Evolutionary conservation across 2,113 vertebrate genomes (phyloP), one percentile per base, ranked within the genome.

Genomic region (Scomber colias): DNA sequence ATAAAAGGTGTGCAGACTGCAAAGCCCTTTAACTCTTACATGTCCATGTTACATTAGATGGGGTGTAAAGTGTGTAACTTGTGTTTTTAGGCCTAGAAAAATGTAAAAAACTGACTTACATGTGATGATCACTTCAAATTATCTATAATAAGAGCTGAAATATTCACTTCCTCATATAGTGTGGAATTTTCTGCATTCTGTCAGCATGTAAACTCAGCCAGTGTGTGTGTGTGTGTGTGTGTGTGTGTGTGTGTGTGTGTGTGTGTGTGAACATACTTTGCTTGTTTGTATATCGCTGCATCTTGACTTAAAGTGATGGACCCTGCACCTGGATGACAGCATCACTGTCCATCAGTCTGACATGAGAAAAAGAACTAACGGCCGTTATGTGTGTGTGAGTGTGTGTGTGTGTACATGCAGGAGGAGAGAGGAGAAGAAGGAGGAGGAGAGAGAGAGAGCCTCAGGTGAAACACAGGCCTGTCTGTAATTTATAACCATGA

Each of bases 401-500:
- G 24, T 13, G 10, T 63, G 73, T 24, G 71, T 78, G 87, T 77
- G 83, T 81, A 95, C 95, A 95, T 94, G 83, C 61, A 53, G 60
- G 19, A 48, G 67, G 35, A 7, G 35, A 40, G 35, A 50, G 64
- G 9, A 51, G 31, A 21, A n/a, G 14, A 64, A 40, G 15, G 24
- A 48, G 56, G 30, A 61, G 77, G 62, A 71, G 64, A 21, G 59
- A 79, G 77, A 71, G 94, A 94, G 93, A 45, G 97, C 97, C 97
- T 96, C 96, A 96, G 96, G 97, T 99, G 95, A 97, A 97, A 97
- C 96, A 95, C 95, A 94, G 94, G 93, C 95, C 96, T 96, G 96
- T 95, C 94, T 96, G 96, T 97, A 97, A 99, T 98, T 99, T 98
- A 98, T 99, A 99, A 99, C 96, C 96, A 95, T 97, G 97, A 98